A percentile compares a stretch with the other conserved stretches of the same genome.
Evolutionary conservation across 23 tunicate species (phyloP).

Genomic region (Trididemnum miniatum): DNA sequence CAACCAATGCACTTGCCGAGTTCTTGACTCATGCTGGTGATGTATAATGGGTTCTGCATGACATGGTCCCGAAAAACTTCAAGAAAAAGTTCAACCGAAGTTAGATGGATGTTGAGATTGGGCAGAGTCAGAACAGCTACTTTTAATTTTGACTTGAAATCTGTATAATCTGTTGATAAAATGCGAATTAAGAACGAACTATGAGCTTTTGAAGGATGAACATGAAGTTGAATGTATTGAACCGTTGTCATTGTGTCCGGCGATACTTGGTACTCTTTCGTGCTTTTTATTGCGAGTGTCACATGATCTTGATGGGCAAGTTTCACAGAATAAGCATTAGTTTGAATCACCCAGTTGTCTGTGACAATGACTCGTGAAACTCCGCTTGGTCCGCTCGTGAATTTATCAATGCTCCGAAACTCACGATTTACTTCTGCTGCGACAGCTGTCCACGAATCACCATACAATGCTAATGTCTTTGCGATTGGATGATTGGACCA

Average conservation of each 20-base stretch:
- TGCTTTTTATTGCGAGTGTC: constrained; percentile 41
- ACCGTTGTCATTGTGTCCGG: constrained; percentile 74
- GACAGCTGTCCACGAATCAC: constrained; percentile 32
- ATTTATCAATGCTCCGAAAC: constrained; percentile 79
- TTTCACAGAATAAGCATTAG: constrained; percentile 44
- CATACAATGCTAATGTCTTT: constrained; percentile 38
- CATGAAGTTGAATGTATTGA: constrained; percentile 56
- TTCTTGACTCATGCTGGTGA: neutral
- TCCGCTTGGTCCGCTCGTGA: constrained; percentile 49
- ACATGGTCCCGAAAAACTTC: constrained; percentile 80
- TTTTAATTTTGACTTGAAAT: constrained; percentile 60
- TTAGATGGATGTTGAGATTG: constrained; percentile 45
- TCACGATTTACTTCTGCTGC: constrained; percentile 52
- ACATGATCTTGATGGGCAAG: constrained; percentile 70
- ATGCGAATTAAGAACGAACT: constrained; percentile 51
- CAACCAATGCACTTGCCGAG: constrained; percentile 86
- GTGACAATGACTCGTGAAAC: constrained; percentile 54
- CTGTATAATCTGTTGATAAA: constrained; percentile 72
- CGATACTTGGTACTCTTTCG: constrained; percentile 77
- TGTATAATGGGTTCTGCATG: constrained; percentile 34
- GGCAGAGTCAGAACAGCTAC: constrained; percentile 47
- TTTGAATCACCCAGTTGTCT: constrained; percentile 77
- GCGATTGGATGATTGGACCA: constrained; percentile 82
- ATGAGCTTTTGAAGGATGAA: constrained; percentile 36
- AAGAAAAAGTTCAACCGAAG: constrained; percentile 71